Evolutionary conservation across 37 sponge, comb jelly and placozoan genomes (phyloP).

Genomic region (Mnemiopsis leidyi): DNA sequence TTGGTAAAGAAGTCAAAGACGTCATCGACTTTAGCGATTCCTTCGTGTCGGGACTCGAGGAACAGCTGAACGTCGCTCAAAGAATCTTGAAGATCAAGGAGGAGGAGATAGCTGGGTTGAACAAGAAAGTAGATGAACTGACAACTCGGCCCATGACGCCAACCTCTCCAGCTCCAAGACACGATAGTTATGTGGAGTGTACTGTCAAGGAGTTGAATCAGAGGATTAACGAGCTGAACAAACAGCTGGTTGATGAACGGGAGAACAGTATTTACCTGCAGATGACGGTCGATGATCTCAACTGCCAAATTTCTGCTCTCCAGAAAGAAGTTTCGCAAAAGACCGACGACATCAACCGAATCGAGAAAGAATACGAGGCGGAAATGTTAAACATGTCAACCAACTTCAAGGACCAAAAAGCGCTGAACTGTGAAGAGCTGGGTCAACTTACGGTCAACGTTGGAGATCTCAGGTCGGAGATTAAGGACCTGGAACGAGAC

Average conservation of each 20-base stretch:
- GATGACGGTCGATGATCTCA: slow-evolving; percentile 31
- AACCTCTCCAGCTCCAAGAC: slow-evolving; percentile 33
- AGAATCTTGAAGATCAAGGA: slow-evolving; percentile 37
- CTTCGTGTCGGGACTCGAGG: slow-evolving; percentile 45
- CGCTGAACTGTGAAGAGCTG: background rate
- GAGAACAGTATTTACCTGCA: background rate
- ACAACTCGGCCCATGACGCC: slow-evolving; percentile 11
- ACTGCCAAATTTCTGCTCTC: background rate
- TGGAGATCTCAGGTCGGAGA: background rate
- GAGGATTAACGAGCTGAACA: slow-evolving; percentile 8
- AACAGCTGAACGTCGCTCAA: slow-evolving; percentile 31
- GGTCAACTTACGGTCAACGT: background rate
- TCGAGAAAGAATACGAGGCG: slow-evolving; percentile 49
- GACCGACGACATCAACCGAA: background rate
- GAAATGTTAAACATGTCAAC: slow-evolving; percentile 57
- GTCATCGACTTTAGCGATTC: slow-evolving; percentile 60
- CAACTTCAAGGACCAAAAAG: slow-evolving; percentile 52
- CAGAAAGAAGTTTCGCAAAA: background rate
- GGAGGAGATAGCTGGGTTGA: slow-evolving; percentile 49
- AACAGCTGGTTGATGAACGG: slow-evolving; percentile 52
- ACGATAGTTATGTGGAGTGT: slow-evolving; percentile 6
- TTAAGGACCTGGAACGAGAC: background rate
- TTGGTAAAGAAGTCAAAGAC: slow-evolving; percentile 6
- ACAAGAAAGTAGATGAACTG: background rate
- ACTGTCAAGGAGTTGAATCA: slow-evolving; percentile 50